A percentile compares a stretch with the other conserved stretches of the same genome.
phyloP scores from a whole-genome alignment of 2,797 vertebrate species.

The Hirundo rustica region DNA sequence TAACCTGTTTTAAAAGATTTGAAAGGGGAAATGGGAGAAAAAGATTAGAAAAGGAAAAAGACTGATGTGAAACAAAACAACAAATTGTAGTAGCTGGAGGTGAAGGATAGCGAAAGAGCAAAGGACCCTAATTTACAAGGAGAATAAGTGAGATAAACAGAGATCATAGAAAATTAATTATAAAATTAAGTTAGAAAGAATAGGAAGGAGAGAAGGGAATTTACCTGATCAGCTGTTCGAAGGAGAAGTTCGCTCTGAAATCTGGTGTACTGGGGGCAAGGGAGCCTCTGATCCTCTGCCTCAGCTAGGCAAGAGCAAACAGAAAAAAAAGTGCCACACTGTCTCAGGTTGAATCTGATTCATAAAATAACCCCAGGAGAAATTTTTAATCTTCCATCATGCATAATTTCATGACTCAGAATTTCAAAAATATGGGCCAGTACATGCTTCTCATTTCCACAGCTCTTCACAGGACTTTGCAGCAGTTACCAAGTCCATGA shows the following conservation, averaged over 20 bases:
- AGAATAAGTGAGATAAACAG: neutral
- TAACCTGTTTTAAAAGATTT: neutral
- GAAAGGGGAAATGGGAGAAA: neutral
- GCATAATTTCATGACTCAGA: neutral
- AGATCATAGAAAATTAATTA: neutral
- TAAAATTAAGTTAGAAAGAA: neutral
- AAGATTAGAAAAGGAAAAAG: neutral
- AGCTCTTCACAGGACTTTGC: neutral
- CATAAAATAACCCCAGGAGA: neutral
- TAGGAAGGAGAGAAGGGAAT: neutral
- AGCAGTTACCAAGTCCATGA: neutral
- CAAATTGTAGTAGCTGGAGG: neutral
- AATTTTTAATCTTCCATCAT: neutral
- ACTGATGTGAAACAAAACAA: neutral
- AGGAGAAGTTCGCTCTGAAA: neutral
- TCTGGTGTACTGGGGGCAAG: neutral
- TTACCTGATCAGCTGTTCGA: neutral
- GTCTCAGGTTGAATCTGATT: neutral
- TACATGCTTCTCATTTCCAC: neutral
- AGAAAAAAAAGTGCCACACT: neutral
- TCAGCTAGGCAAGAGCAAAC: neutral
- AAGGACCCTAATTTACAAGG: neutral
- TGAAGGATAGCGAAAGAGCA: neutral
- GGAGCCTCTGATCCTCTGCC: neutral
- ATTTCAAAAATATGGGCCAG: neutral